Base-by-base conservation (phyloP, 2,888 invertebrate species). In the Adelphocoris suturalis region DNA sequence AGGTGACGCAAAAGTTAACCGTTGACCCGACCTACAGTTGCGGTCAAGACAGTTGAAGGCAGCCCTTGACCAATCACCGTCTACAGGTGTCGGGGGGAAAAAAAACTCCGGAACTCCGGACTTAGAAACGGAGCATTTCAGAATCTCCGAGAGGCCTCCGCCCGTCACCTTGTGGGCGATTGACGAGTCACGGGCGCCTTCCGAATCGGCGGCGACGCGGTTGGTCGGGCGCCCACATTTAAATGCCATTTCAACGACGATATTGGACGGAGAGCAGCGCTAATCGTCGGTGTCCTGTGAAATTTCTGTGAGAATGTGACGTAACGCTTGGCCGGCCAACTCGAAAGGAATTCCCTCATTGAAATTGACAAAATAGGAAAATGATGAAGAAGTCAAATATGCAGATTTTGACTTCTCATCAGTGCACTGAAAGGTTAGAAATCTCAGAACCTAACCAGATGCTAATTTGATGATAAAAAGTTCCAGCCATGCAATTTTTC, bases 31-130 rank as follows among this genome's bases (percentile, higher is more conserved):
- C 37, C 37, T 37, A 37, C 57, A n/a, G 57, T 57, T 57, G 57
- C 57, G 57, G 57, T 57, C 57, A 57, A 57, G 57, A 57, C 57
- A 57, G n/a, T 55, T 37, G 37, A n/a, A n/a, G 57, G 57, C 0
- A n/a, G n/a, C 57, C 57, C 57, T 57, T 57, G 57, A 57, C 57
- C 57, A 57, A 57, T 57, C 57, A 57, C 57, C 57, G 57, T 57
- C 57, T 57, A 5, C 5, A 57, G 57, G n/a, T n/a, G 37, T 37
- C 37, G 37, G 37, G 7, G 37, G 7, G 37, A 37, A 37, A 37
- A 37, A 37, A 14, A n/a, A 12, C 57, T 57, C 57, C 57, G 57
- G 57, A 57, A 57, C 57, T 57, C 57, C 57, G 57, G 57, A 57
- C 57, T 37, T 57, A 57, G 57, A 57, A 57, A 57, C 57, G n/a